phyloP scores from a whole-genome alignment of 2,888 invertebrate species.

The Cantharis lateralis region DNA sequence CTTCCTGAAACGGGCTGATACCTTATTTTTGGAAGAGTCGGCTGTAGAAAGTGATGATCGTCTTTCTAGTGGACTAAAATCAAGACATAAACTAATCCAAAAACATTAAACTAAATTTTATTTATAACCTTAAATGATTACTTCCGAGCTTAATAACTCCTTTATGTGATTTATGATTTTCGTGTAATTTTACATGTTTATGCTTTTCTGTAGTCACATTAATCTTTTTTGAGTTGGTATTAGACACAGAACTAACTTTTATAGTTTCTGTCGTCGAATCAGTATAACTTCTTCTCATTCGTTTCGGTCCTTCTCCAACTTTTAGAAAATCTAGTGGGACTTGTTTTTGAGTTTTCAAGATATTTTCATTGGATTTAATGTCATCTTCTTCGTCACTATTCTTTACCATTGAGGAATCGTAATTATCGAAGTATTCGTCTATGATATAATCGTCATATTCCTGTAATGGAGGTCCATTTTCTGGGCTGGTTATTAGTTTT shows the following conservation, averaged over 20 bases:
- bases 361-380: background rate
- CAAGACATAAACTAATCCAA: background rate
- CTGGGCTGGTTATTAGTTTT: background rate
- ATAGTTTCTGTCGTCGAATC: background rate
- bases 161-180: background rate
- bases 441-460: background rate
- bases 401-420: background rate
- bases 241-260: background rate
- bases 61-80: background rate
- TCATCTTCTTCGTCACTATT: background rate
- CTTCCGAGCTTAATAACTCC: background rate
- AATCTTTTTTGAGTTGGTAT: constrained; percentile 4
- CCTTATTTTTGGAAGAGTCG: background rate
- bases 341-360: background rate
- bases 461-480: background rate
- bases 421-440: background rate
- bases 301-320: background rate
- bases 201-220: background rate
- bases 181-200: background rate
- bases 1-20: background rate
- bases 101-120: background rate
- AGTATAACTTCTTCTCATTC: background rate
- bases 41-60: background rate
- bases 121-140: background rate
- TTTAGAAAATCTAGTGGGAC: background rate